Conservation (phyloP, 1,140 invertebrate genomes). For the Heliothis virescens region DNA sequence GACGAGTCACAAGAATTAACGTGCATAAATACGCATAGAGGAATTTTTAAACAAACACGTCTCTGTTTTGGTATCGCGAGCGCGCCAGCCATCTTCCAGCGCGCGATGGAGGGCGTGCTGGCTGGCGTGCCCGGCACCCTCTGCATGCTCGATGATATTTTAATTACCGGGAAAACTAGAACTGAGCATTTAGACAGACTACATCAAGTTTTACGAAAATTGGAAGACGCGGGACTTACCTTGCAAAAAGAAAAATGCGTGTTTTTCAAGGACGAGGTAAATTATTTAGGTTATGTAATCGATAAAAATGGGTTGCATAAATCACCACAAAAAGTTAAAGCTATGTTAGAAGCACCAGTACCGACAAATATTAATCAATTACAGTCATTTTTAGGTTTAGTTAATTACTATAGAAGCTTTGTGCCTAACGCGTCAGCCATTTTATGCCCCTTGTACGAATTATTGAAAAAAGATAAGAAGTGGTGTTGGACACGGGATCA, state of each 20-base stretch:
- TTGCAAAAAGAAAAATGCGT: constrained; percentile 55
- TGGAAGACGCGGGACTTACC: constrained; percentile 52
- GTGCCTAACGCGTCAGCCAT: constrained; percentile 69
- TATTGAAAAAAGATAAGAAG: constrained; percentile 55
- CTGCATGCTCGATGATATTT: constrained; percentile 55
- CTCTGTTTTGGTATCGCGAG: no score
- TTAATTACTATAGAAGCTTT: constrained; percentile 73
- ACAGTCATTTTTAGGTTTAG: constrained; percentile 58
- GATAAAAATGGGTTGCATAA: constrained; percentile 50
- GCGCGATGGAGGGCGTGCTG: constrained; percentile 50
- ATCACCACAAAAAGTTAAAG: constrained; percentile 50
- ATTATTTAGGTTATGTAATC: constrained; percentile 43
- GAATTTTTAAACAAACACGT: no score
- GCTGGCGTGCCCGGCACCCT: constrained; percentile 50
- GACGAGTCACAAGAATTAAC: no score
- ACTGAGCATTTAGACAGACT: constrained; percentile 46
- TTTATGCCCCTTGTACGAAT: constrained; percentile 65
- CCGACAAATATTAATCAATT: constrained; percentile 50
- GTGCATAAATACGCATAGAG: no score
- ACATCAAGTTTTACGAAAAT: constrained; percentile 39
- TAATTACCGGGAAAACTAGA: constrained; percentile 45
- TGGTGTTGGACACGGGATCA: constrained; percentile 56
- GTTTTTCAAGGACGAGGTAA: constrained; percentile 46
- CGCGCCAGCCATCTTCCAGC: no score
- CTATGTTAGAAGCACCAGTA: constrained; percentile 46